These are phyloP conservation scores for Tarsius wallacei DNA, from an alignment of 2,797 vertebrate species.

Conservation along the genomic window DNA sequence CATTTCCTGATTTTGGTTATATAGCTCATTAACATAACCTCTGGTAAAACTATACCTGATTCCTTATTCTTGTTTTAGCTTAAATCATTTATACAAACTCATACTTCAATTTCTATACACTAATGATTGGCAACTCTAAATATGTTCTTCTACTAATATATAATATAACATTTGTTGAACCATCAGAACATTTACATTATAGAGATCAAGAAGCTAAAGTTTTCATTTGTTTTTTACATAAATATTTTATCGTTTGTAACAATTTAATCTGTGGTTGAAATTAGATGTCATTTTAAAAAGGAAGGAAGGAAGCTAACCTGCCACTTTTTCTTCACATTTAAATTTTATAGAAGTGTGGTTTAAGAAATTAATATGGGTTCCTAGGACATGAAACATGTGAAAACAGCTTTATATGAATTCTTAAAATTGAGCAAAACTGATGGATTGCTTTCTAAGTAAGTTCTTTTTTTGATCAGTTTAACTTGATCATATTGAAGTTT, in stretches of 20 bases:
- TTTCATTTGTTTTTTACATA: slow-evolving; percentile 53
- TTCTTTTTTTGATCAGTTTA: background rate
- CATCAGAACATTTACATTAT: background rate
- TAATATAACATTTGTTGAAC: slow-evolving; percentile 25
- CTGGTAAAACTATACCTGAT: background rate
- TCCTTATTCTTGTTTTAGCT: background rate
- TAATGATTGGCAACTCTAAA: background rate
- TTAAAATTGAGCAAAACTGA: slow-evolving; percentile 43
- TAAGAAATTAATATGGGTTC: slow-evolving; percentile 53
- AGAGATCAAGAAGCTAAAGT: slow-evolving; percentile 15
- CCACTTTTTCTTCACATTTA: background rate
- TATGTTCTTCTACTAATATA: background rate
- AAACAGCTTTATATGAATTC: slow-evolving; percentile 59
- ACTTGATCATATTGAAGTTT: slow-evolving; percentile 42
- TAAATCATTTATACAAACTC: background rate
- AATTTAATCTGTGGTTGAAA: slow-evolving; percentile 52
- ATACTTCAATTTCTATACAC: background rate
- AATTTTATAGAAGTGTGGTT: slow-evolving; percentile 62
- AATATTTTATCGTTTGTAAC: slow-evolving; percentile 42
- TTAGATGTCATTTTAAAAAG: slow-evolving; percentile 4
- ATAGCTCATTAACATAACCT: background rate
- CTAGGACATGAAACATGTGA: background rate
- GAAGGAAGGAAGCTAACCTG: background rate
- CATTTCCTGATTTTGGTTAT: background rate
- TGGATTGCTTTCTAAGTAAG: background rate